Evolutionary conservation across 2,888 invertebrate genomes (phyloP), one percentile per base, ranked within the genome.

Genomic region (Orchesella flavescens): DNA sequence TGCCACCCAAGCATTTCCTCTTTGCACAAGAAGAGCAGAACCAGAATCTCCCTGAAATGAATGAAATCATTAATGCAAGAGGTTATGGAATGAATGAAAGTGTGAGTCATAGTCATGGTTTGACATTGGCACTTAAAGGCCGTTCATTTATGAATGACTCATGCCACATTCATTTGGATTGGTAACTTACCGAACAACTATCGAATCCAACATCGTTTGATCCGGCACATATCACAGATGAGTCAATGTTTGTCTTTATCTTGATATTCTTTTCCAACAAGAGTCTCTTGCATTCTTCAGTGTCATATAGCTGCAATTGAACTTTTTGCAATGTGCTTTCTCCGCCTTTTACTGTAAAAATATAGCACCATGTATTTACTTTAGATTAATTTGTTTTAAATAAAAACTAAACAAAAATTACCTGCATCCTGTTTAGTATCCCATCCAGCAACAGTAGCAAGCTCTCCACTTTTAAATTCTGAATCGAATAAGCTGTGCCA

Each of bases 21-120:
- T 93, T 89, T 93, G 94, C 13, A 96, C 93, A 94, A 96, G 94
- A 89, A 96, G 90, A 0, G 96, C 96, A 7, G 96, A 96, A 65
- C 96, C 96, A 88, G 96, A 96, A 90, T 96, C 96, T 65, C 96
- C 96, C 96, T 96, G 90, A 59, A 66, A 24, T 17, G n/a, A 12
- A 34, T n/a, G n/a, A n/a, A n/a, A n/a, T n/a, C n/a, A n/a, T n/a
- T n/a, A n/a, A n/a, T n/a, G n/a, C n/a, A n/a, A n/a, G n/a, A 34
- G 34, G 7, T 34, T 34, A 34, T 4, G 34, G 34, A 34, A 4
- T 34, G 34, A 24, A 59, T 34, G 49, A 7, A 49, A 34, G 49
- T 12, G 24, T 57, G 21, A n/a, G 57, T 17, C 57, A 57, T 57
- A n/a, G 24, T 24, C 24, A 34, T 34, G 9, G 5, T 10, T 66